phyloP scores from a whole-genome alignment of 2,888 invertebrate genomes.

The Schizotus pectinicornis region DNA sequence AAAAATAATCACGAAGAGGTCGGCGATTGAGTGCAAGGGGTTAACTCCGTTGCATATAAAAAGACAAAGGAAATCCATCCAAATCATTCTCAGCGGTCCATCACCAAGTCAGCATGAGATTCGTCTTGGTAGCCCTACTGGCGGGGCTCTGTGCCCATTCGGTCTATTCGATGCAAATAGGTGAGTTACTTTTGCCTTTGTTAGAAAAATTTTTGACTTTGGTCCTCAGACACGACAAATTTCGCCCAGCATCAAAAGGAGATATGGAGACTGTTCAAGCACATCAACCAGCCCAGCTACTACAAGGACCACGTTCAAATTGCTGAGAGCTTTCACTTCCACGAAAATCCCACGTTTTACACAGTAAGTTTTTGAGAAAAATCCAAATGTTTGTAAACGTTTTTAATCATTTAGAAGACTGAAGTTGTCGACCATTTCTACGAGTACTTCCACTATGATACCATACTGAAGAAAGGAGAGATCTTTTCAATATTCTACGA shows the following conservation, averaged over 20 bases:
- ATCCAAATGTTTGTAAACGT: neutral
- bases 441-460: constrained; percentile 60
- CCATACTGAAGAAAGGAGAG: constrained; percentile 65
- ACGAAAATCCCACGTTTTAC: constrained; percentile 63
- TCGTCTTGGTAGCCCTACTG: constrained; percentile 12
- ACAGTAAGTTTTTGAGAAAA: constrained; percentile 49
- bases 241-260: constrained; percentile 40
- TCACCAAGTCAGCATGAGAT: constrained; percentile 12
- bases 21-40: neutral
- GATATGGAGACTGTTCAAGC: constrained; percentile 65
- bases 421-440: constrained; percentile 66
- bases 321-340: constrained; percentile 65
- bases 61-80: neutral
- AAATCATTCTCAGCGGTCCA: constrained; percentile 15
- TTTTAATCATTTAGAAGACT: constrained; percentile 56
- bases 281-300: constrained; percentile 67
- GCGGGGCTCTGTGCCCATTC: constrained; percentile 19
- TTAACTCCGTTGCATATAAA: constrained; percentile 13
- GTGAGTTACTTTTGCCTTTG: neutral
- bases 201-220: neutral
- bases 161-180: neutral
- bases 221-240: too few species aligned
- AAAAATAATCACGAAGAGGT: neutral
- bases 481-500: constrained; percentile 69
- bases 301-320: constrained; percentile 62